These are phyloP conservation scores for Hippopotamyrus pictus DNA, from an alignment of 2,797 vertebrate genomes.

Conservation along the genomic window DNA sequence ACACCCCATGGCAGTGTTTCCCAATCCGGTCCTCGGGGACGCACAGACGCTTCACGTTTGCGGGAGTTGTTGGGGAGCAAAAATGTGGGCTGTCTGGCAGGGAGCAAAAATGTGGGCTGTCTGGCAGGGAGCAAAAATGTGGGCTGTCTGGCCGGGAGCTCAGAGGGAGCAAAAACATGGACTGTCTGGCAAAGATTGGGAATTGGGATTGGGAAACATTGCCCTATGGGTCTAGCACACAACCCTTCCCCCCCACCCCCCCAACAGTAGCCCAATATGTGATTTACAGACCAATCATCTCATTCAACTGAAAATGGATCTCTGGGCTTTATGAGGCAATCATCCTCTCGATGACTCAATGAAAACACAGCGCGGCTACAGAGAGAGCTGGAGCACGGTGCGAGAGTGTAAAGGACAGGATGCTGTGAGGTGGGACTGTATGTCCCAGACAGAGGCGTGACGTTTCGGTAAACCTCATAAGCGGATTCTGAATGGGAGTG, in stretches of 20 bases:
- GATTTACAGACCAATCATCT: background rate
- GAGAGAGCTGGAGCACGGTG: background rate
- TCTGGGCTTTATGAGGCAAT: background rate
- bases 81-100: background rate
- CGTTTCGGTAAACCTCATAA: background rate
- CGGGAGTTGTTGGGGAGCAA: background rate
- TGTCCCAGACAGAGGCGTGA: background rate
- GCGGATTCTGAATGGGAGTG: background rate
- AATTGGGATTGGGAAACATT: background rate
- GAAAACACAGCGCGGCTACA: background rate
- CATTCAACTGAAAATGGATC: background rate
- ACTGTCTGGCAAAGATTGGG: background rate
- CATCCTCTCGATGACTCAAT: background rate
- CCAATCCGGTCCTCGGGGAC: background rate
- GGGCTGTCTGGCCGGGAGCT: too few relatives aligned
- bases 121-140: background rate
- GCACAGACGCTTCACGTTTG: background rate
- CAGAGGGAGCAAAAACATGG: background rate
- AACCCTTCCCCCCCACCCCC: background rate
- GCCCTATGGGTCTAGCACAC: background rate
- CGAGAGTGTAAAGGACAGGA: background rate
- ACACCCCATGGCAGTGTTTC: background rate
- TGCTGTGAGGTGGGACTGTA: background rate
- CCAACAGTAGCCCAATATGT: background rate
- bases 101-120: background rate